Evolutionary conservation across 2,113 vertebrate species (phyloP), one percentile per base, ranked within the genome.

Genomic region (Ivindomyrus marchei): DNA sequence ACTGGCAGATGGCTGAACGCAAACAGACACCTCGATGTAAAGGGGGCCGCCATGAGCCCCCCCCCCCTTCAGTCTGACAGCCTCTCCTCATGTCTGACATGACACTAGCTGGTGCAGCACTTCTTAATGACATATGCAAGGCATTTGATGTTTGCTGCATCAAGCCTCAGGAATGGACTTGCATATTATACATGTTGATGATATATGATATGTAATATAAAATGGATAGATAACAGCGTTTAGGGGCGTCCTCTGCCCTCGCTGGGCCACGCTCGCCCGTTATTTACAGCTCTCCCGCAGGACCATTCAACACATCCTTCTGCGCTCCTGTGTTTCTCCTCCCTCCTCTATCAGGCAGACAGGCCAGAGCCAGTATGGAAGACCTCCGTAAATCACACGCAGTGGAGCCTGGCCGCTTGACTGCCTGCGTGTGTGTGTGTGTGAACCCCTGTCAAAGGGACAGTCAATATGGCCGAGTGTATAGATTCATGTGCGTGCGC

Each of bases 401-500:
- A 9, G 56, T 9, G 56, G 8, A 62, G 24, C 21, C 56, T 80
- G 74, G 74, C 36, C 13, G 74, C 2, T 42, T 80, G 36, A 17
- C 70, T 80, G 74, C 17, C 4, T 42, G 74, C 5, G 4, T 36
- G 27, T 27, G 47, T 85, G 47, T 85, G 7, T 42, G 31, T 45
- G 74, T 27, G 19, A n/a, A 36, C 24, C 27, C 10, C 47, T 89
- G 88, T n/a, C 93, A 93, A 94, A 94, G 93, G 92, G 93, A 94
- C 93, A 93, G 89, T 91, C n/a, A 46, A 84, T 36, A 53, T 27
- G 53, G 80, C 90, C 56, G 84, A 9, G 52, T 90, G 39, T 77
- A 49, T 62, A n/a, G 36, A 50, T 6, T 87, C 66, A 39, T 52
- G 66, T 45, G 49, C 11, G 36, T 47, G 50, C 74, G 3, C 24